phyloP scores from a whole-genome alignment of 2,888 invertebrate species.

The Orchesella flavescens region DNA sequence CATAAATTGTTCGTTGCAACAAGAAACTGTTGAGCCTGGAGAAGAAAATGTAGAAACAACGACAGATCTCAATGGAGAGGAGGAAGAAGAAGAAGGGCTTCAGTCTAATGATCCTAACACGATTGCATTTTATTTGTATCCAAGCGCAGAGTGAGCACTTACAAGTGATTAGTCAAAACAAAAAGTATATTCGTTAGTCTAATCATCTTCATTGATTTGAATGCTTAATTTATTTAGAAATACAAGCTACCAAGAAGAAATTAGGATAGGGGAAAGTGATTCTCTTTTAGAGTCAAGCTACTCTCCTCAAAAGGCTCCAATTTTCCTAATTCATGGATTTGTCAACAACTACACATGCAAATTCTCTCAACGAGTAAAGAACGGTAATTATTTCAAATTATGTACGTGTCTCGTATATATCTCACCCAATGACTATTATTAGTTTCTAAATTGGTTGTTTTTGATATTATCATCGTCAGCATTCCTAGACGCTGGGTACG shows the following conservation, averaged over 20 bases:
- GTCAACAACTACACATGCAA: constrained; percentile 63
- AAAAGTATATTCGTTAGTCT: neutral
- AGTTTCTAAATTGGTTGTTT: too few relatives aligned
- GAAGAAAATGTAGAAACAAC: constrained; percentile 14
- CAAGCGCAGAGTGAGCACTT: constrained; percentile 57
- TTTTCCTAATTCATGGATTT: constrained; percentile 64
- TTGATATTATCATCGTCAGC: constrained; percentile 21
- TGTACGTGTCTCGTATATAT: too few relatives aligned
- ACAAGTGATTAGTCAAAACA: too few relatives aligned
- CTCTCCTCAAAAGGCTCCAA: constrained; percentile 27
- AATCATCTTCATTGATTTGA: neutral
- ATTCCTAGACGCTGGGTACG: constrained; percentile 46
- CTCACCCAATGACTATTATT: too few relatives aligned
- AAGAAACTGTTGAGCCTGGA: constrained; percentile 10
- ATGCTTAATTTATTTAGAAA: constrained; percentile 41
- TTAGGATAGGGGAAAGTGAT: constrained; percentile 42
- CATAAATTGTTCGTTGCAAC: neutral
- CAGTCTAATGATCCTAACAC: constrained; percentile 56
- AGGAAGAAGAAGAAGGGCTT: constrained; percentile 25
- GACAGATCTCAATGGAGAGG: constrained; percentile 37
- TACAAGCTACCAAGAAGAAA: constrained; percentile 45
- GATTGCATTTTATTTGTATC: constrained; percentile 62
- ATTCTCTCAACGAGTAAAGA: constrained; percentile 60
- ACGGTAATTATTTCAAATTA: constrained; percentile 58
- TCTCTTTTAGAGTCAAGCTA: constrained; percentile 47